Evolutionary conservation across 2,113 vertebrate species (phyloP), one percentile per base, ranked within the genome.

Genomic region (Notarius quadriscutis): DNA sequence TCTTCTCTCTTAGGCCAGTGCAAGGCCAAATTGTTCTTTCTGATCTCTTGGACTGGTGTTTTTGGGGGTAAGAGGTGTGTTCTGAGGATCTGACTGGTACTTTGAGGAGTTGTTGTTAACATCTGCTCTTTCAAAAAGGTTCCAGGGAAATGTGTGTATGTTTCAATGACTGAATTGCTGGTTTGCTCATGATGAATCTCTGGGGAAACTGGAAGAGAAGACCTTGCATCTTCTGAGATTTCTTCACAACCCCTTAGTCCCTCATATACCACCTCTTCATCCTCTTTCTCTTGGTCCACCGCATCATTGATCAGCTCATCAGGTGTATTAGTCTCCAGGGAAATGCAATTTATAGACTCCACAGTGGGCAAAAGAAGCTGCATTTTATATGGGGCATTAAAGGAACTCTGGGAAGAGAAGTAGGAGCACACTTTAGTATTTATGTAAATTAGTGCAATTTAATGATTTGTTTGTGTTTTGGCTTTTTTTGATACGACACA

Each of bases 321-420:
- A 0, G 22, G 0, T 2, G 17, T 5, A 4, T 34, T 69, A 14
- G n/a, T 7, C 48, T 74, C 89, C 80, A 86, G 41, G 27, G 0
- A 83, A 75, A 85, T 4, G 0, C 9, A 17, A 1, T 4, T 17
- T 8, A 88, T 5, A 7, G 15, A 53, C 10, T 71, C 88, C 11
- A 0, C 60, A 30, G 15, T 1, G 11, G 71, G 11, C 20, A 6
- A 18, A 5, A 4, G 5, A 10, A 86, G n/a, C 22, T 60, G 25
- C 9, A 48, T 12, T 15, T 20, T 18, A 88, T 63, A 63, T 0
- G 30, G 83, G 1, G 20, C 25, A 15, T 80, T 4, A 62, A 85
- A 79, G 10, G 84, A 89, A 0, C 14, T 60, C 88, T 87, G 78
- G 11, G 50, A 80, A 60, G 20, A 86, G 17, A 79, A n/a, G 57